Evolutionary conservation across 2,888 invertebrate genomes (phyloP).

Genomic region (Azorinus chamasolen): DNA sequence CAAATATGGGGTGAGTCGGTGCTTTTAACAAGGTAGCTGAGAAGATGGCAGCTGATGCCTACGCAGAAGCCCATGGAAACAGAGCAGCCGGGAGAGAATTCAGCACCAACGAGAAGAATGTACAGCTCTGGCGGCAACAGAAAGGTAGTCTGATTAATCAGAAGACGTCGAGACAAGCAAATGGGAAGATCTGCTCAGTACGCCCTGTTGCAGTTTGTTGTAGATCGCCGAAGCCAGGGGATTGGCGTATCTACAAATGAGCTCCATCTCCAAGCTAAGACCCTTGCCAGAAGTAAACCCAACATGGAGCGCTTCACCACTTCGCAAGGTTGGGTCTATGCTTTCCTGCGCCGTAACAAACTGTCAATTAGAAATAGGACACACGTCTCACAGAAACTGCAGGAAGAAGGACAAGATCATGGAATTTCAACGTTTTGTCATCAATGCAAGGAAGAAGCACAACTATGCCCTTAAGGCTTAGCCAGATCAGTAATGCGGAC

Average conservation of each 20-base stretch:
- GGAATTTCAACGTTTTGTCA: constrained; percentile 28
- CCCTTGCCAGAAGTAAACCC: neutral
- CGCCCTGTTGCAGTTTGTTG: neutral
- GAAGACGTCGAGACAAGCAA: too few species aligned
- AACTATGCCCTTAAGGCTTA: neutral
- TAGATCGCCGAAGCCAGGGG: neutral
- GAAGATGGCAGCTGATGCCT: too few species aligned
- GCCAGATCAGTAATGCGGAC: constrained; percentile 42
- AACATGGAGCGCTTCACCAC: neutral
- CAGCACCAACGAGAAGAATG: too few species aligned
- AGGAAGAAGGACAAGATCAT: constrained; percentile 33
- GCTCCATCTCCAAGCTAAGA: neutral
- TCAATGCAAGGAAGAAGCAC: neutral
- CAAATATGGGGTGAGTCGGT: too few species aligned
- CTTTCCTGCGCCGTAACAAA: constrained; percentile 23
- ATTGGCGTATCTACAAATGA: constrained; percentile 1
- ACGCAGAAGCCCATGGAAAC: too few species aligned
- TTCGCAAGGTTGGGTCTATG: constrained; percentile 9
- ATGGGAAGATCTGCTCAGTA: too few species aligned
- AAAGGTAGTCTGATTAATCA: too few species aligned
- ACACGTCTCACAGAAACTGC: constrained; percentile 46
- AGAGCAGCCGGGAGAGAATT: too few species aligned
- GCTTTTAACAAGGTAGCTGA: too few species aligned
- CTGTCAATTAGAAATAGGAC: constrained; percentile 44
- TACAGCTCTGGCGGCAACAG: too few species aligned